phyloP scores from a whole-genome alignment of 2,797 vertebrate genomes.

The Sebastes oblongus region DNA sequence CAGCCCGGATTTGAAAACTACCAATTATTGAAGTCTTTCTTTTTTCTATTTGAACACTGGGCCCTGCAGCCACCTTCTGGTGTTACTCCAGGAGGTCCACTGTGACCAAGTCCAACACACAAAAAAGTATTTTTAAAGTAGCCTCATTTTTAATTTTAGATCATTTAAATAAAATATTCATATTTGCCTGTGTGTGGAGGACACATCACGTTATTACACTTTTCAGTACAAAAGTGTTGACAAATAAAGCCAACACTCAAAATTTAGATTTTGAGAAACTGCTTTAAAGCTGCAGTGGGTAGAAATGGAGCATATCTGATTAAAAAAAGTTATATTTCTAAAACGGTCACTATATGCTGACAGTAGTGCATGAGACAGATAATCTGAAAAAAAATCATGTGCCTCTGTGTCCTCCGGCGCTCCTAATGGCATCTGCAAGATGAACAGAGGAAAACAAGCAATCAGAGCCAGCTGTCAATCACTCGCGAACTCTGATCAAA shows the following conservation, averaged over 20 bases:
- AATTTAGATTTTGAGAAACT: background rate
- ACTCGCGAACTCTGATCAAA: fast-evolving
- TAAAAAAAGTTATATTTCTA: no score
- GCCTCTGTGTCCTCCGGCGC: no score
- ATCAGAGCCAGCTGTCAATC: no score
- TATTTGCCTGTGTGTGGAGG: background rate
- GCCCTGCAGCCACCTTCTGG: background rate
- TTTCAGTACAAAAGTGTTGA: background rate
- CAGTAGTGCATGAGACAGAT: no score
- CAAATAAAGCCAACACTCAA: background rate
- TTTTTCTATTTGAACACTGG: background rate
- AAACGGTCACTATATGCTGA: no score
- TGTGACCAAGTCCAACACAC: background rate
- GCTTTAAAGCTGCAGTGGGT: background rate
- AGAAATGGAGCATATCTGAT: no score
- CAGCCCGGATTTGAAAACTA: background rate
- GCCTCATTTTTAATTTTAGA: background rate
- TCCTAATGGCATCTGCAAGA: no score
- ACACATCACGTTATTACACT: background rate
- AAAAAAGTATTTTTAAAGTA: background rate
- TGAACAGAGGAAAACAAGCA: no score
- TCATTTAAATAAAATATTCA: background rate
- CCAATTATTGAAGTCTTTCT: background rate
- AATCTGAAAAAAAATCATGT: no score
- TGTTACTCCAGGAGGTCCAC: background rate